These are phyloP conservation scores for Podabrus alpinus DNA, from an alignment of 2,888 invertebrate species.

Conservation along the genomic window DNA sequence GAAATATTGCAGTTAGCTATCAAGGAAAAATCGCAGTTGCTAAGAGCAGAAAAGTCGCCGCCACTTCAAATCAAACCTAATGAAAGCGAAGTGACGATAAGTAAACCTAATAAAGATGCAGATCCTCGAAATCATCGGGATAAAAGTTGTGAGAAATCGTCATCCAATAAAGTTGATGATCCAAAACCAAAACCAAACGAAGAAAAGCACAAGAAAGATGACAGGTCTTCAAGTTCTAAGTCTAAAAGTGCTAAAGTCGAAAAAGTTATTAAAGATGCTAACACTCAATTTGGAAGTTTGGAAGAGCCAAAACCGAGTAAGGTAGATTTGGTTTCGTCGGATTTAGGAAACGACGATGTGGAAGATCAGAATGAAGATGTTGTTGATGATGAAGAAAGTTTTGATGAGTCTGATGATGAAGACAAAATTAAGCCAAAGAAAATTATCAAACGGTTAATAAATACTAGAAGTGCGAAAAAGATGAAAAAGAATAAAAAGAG, in stretches of 20 bases:
- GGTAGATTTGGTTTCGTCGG: not conserved
- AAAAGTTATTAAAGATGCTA: constrained; percentile 15
- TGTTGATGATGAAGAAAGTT: not conserved
- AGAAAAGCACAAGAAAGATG: constrained; percentile 35
- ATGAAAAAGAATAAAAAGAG: not conserved
- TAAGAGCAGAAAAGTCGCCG: not conserved
- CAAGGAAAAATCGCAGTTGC: not conserved
- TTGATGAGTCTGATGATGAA: not conserved
- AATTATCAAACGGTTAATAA: not conserved
- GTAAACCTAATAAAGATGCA: not conserved
- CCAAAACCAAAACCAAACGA: constrained; percentile 41
- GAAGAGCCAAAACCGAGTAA: constrained; percentile 21
- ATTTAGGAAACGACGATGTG: constrained; percentile 6
- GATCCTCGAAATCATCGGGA: constrained; percentile 36
- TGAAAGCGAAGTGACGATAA: constrained; percentile 42
- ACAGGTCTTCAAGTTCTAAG: constrained; percentile 38
- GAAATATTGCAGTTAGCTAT: not conserved
- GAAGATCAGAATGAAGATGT: not conserved
- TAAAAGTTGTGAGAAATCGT: not conserved
- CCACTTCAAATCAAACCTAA: not conserved
- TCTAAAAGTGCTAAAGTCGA: constrained; percentile 21
- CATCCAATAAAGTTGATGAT: not conserved
- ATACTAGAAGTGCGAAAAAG: not conserved
- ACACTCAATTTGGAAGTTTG: constrained; percentile 38
- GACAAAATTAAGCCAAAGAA: not conserved